Conservation (phyloP, 2,797 vertebrate species). For the Perodicticus potto region DNA sequence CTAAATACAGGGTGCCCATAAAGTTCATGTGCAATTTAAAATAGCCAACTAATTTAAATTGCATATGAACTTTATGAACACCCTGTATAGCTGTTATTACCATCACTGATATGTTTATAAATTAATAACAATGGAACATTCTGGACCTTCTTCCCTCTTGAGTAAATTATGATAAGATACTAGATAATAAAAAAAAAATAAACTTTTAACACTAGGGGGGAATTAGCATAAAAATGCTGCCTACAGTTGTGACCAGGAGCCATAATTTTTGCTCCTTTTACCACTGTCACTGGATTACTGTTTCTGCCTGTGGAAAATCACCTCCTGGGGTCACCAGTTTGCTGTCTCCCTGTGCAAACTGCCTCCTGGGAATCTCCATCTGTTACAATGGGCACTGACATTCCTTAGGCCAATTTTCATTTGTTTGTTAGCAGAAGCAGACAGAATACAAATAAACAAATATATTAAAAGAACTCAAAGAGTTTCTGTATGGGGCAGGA, state of each 20-base stretch:
- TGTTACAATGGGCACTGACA: neutral
- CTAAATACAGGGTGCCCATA: neutral
- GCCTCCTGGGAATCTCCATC: constrained; percentile 39
- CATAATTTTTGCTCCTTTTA: neutral
- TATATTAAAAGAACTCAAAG: neutral
- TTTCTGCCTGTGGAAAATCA: neutral
- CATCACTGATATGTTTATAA: constrained; percentile 49
- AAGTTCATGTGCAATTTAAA: too few relatives aligned
- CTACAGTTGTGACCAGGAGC: neutral
- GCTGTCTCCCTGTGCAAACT: neutral
- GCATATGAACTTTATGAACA: too few relatives aligned
- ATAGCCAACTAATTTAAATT: too few relatives aligned
- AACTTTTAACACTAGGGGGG: neutral
- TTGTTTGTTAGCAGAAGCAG: constrained; percentile 42
- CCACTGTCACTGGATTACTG: neutral
- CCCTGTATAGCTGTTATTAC: neutral
- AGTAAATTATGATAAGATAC: constrained; percentile 11
- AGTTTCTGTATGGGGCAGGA: neutral
- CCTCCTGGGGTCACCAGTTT: neutral
- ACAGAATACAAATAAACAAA: constrained; percentile 55
- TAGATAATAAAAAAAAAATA: neutral
- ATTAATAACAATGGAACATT: constrained; percentile 62
- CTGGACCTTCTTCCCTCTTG: neutral
- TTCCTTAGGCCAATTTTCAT: neutral
- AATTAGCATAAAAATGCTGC: neutral